Evolutionary conservation across 2,888 invertebrate species (phyloP), one percentile per base, ranked within the genome.

Genomic region (Pterobdella sp.): DNA sequence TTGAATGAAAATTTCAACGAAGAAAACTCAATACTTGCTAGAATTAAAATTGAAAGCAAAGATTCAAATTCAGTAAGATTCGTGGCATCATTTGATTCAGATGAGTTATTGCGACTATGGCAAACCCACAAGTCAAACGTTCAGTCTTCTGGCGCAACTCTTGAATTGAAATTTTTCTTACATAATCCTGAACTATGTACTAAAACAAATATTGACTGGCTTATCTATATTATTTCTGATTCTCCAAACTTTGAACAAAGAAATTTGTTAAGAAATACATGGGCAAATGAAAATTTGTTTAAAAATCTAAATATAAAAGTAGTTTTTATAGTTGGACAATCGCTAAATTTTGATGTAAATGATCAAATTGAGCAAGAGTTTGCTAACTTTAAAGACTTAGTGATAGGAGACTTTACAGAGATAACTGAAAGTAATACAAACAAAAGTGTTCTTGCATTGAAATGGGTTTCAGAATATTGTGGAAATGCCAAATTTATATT

Each of bases 381-480:
- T 42, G 68, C 72, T 10, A 52, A 63, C 14, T 73, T 78, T 68
- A 73, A 76, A 26, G 80, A 80, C 36, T 72, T 79, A 22, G 73
- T 80, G 4, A 78, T 79, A 67, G 80, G 79, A 0, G 77, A 79
- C 66, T 80, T 79, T 73, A 63, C 70, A 0, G 80, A 80, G 60
- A 74, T 76, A 3, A 78, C 79, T 68, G 75, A 76, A 67, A 79
- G 79, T 73, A 73, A 79, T 0, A 79, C 79, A 7, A 75, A 77
- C 37, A 80, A 80, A 73, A 78, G 77, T 7, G 77, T 80, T 7
- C 75, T 80, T 76, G 79, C 77, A 4, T 76, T 79, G 52, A 77
- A 77, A 36, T 80, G 79, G 79, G 75, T 79, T 18, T 67, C 77
- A 7, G 75, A 75, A 18, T 68, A 75, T 49, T 79, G 80, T 60